Evolutionary conservation across 2,113 vertebrate species (phyloP).

Genomic region (Rhinolophus ferrumequinum): DNA sequence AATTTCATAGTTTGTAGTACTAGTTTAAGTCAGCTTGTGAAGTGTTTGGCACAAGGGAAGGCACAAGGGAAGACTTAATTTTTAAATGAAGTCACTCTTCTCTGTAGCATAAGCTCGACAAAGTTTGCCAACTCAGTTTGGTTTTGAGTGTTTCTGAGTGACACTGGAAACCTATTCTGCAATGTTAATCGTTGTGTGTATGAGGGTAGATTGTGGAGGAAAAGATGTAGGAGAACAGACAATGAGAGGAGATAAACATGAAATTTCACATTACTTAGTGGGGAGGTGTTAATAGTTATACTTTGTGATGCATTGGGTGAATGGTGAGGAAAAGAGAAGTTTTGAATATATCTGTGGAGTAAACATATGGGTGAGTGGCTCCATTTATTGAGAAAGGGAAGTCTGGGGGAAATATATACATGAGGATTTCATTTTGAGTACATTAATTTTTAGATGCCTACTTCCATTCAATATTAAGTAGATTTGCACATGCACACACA

Average conservation of each 20-base stretch:
- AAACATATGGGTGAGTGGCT: background rate
- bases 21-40: background rate
- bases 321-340: background rate
- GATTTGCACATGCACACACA: background rate
- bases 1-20: background rate
- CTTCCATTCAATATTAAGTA: background rate
- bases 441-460: background rate
- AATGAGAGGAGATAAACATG: background rate
- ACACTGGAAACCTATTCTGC: background rate
- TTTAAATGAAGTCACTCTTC: background rate
- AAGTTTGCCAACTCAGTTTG: conserved; percentile 29
- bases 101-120: background rate
- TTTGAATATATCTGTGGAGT: background rate
- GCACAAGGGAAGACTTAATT: background rate
- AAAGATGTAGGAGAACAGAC: background rate
- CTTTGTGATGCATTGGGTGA: background rate
- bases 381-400: background rate
- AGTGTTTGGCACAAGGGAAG: conserved; percentile 14
- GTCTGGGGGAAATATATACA: background rate
- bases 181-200: background rate
- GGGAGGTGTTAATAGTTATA: background rate
- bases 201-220: background rate
- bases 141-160: conserved; percentile 29
- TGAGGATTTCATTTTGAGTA: background rate
- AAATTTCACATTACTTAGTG: background rate